Conservation (phyloP, 2,888 invertebrate species). For the Odontomyia ornata region DNA sequence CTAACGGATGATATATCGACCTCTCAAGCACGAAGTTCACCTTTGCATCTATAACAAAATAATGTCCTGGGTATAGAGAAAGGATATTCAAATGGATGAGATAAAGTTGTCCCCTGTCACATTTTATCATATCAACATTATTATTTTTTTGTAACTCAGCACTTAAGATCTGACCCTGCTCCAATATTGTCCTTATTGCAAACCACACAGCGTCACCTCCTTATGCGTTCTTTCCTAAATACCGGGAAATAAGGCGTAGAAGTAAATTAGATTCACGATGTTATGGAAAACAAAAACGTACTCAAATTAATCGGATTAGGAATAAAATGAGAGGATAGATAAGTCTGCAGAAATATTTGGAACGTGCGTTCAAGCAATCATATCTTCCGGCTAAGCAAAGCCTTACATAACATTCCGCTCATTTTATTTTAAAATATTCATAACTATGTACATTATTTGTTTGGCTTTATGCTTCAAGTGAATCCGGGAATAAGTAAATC, state of each 20-base stretch:
- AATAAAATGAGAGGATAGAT: conserved; percentile 8
- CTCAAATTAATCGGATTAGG: conserved; percentile 21
- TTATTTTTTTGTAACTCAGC: not conserved
- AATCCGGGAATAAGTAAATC: not conserved
- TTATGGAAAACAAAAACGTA: conserved; percentile 9
- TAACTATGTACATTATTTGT: not conserved
- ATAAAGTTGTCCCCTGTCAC: conserved; percentile 14
- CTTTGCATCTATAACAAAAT: too few relatives aligned
- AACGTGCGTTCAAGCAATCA: not conserved
- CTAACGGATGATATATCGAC: too few relatives aligned
- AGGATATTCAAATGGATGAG: not conserved
- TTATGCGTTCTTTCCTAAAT: not conserved
- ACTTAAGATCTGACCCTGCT: not conserved
- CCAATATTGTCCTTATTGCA: not conserved
- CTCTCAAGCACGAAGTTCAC: too few relatives aligned
- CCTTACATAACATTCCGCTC: not conserved
- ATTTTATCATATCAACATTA: not conserved
- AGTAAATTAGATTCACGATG: conserved; percentile 15
- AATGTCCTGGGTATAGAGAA: not conserved
- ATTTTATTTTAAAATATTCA: not conserved
- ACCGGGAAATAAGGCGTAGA: not conserved
- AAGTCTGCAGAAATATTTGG: not conserved
- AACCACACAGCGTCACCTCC: too few relatives aligned
- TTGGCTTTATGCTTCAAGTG: not conserved
- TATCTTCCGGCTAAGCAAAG: not conserved